A percentile compares a stretch with the other conserved stretches of the same genome.
These are phyloP conservation scores for Operophtera brumata DNA, from an alignment of 2,888 invertebrate genomes.

Conservation along the genomic window DNA sequence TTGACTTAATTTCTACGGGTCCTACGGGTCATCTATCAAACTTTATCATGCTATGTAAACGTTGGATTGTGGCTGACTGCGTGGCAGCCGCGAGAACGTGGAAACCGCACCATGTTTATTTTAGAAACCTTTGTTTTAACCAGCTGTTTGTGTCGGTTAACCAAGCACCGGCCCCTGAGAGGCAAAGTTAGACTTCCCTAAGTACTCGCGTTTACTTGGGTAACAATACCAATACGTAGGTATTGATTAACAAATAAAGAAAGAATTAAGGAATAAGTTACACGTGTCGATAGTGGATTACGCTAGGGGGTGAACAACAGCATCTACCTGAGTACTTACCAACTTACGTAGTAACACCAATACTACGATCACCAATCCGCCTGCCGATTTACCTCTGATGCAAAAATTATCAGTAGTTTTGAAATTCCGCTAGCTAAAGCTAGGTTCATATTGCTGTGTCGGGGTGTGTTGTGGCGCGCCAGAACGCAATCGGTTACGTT, in stretches of 20 bases:
- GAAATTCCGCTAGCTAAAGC: too few species aligned
- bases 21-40: slow-evolving; percentile 9
- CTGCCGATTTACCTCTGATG: too few species aligned
- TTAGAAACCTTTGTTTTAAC: slow-evolving; percentile 24
- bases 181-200: slow-evolving; percentile 1
- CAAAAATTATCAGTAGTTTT: too few species aligned
- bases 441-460: too few species aligned
- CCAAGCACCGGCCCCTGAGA: slow-evolving; percentile 5
- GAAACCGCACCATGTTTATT: slow-evolving; percentile 27
- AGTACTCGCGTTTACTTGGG: neutral
- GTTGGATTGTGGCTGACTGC: slow-evolving; percentile 26
- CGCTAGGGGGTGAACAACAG: too few species aligned
- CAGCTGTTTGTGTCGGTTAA: too few species aligned
- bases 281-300: neutral
- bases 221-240: too few species aligned
- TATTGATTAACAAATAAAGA: slow-evolving; percentile 1
- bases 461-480: too few species aligned
- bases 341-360: too few species aligned
- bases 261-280: neutral
- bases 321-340: too few species aligned
- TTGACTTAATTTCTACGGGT: slow-evolving; percentile 3
- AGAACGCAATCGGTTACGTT: too few species aligned
- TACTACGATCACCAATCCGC: too few species aligned
- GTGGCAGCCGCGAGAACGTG: slow-evolving; percentile 20
- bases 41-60: slow-evolving; percentile 19